Evolutionary conservation across 2,797 vertebrate species (phyloP), one percentile per base, ranked within the genome.

Genomic region (Caiman crocodilus): DNA sequence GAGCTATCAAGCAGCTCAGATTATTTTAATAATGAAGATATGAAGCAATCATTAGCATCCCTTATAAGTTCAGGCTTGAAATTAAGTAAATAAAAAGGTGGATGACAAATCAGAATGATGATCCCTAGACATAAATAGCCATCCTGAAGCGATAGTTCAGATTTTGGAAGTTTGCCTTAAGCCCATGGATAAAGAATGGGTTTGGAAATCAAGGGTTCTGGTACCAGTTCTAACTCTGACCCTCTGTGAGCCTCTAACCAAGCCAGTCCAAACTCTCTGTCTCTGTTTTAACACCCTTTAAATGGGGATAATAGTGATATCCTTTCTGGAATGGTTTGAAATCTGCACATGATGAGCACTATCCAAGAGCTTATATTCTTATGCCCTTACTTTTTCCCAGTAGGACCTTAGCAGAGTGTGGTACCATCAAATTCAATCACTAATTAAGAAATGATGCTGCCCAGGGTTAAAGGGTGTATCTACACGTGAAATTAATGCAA

Each of bases 11-110:
- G 80, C 82, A 91, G 78, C 30, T 94, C 78, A 42, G 32, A 23
- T 69, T 91, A 94, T 96, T 95, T 94, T 84, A 96, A 92, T 95
- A 94, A 92, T 87, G 87, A 91, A 96, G 76, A 94, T 91, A 50
- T 93, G 93, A 96, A 88, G 93, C 95, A 96, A 96, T 96, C 91
- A 74, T 35, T 78, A 71, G 56, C 60, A 93, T 89, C 86, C 91
- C 73, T 78, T 63, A 88, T 88, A 85, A 95, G 94, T 86, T 84
- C 84, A 94, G 82, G 90, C 76, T 88, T 92, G 82, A 93, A 91
- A 94, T 91, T 93, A 87, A 76, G 64, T 69, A 74, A 84, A 91
- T 92, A 91, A 94, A 95, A 84, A 74, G 94, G 73, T 84, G 93
- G 84, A 92, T 94, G 90, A 74, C 79, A 79, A 30, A 77, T 84